These are phyloP conservation scores for Drosophila demipolita DNA, from an alignment of 2,888 invertebrate genomes.

Conservation along the genomic window DNA sequence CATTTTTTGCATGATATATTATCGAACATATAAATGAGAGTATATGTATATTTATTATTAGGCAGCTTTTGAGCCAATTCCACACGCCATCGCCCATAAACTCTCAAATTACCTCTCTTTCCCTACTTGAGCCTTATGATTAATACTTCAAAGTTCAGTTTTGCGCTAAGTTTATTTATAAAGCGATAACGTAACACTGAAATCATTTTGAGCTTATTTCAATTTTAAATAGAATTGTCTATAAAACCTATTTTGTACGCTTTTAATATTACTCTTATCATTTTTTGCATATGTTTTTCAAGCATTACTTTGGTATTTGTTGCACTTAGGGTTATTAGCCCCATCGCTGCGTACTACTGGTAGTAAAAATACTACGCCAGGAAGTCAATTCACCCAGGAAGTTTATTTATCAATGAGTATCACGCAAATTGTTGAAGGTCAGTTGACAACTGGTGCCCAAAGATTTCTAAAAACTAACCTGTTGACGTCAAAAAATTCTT, in stretches of 20 bases:
- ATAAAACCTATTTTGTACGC: constrained; percentile 31
- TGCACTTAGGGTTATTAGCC: constrained; percentile 32
- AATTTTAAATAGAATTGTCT: constrained; percentile 52
- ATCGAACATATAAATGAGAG: background rate
- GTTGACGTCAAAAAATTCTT: constrained; percentile 48
- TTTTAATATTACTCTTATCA: constrained; percentile 16
- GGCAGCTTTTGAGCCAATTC: constrained; percentile 8
- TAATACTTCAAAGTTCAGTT: constrained; percentile 70
- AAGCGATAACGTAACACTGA: constrained; percentile 54
- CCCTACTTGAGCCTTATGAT: constrained; percentile 43
- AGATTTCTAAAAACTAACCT: constrained; percentile 21
- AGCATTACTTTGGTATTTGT: constrained; percentile 46
- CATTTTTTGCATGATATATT: constrained; percentile 15
- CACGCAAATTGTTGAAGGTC: constrained; percentile 37
- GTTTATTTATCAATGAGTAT: constrained; percentile 51
- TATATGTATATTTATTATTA: background rate
- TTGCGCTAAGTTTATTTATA: constrained; percentile 58
- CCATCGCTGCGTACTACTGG: background rate
- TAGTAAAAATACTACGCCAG: constrained; percentile 35
- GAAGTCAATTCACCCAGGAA: constrained; percentile 32
- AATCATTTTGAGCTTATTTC: constrained; percentile 40
- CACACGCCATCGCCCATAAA: constrained; percentile 30
- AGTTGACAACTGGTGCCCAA: constrained; percentile 26
- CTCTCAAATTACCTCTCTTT: constrained; percentile 7
- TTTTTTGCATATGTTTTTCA: constrained; percentile 37